Evolutionary conservation across 2,888 invertebrate species (phyloP), one percentile per base, ranked within the genome.

Genomic region (Acrocyrtus sp.): DNA sequence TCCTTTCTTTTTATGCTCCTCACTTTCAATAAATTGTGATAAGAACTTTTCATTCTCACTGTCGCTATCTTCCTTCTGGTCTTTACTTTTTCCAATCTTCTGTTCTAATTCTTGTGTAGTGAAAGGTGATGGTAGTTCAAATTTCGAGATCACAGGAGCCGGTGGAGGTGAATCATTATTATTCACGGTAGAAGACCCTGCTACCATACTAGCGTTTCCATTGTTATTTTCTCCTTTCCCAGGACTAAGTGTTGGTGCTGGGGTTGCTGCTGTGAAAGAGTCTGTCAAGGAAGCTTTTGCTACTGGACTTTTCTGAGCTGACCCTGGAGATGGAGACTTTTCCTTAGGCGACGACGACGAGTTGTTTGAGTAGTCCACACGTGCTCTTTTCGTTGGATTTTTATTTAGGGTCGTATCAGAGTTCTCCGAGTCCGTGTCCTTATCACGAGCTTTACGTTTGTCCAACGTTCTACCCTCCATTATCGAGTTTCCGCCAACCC

Each of bases 361-460:
- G n/a, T n/a, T n/a, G n/a, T n/a, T n/a, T 34, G 34, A 34, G 29
- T 10, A 66, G 22, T 77, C 77, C n/a, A 77, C 75, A 21, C 77
- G 29, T 2, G 77, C 56, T 17, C 70, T 12, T 39, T 77, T 77
- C 5, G 62, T 47, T 1, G 74, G 74, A 19, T 67, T 60, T 39
- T 69, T 65, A 5, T 47, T 48, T 19, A 22, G 6, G 0, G 60
- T 50, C 21, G 34, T 29, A 17, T 72, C 72, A 10, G 57, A 29
- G 17, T 24, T 43, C 19, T 54, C 67, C n/a, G 50, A 26, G 43
- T 62, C 67, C 21, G 65, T 41, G 10, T 73, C 69, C 48, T 72
- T 70, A 17, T 77, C 75, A 17, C 62, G 57, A 17, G 70, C 75
- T 51, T 75, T 77, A 3, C 77, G 54, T 24, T 77, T 77, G 19